Evolutionary conservation across 2,797 vertebrate species (phyloP), one percentile per base, ranked within the genome.

Genomic region (Cynodonichthys magdalenae): DNA sequence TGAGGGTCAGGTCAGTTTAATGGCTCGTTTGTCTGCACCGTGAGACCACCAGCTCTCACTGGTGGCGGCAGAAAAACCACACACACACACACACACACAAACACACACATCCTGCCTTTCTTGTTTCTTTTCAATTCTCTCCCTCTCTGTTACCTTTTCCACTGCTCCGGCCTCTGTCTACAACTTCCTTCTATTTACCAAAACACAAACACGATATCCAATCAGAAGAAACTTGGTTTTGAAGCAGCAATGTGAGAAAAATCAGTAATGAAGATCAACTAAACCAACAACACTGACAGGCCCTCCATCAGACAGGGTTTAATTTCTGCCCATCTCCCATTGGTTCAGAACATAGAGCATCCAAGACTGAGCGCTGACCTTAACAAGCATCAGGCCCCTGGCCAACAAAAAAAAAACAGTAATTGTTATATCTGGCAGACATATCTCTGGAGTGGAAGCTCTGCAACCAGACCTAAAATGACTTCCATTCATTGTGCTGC

Each of bases 1-100:
- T 59, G 54, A 77, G 54, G 63, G 59, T 67, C 77, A 56, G 80
- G 81, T 66, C 77, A 69, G 53, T 86, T 70, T 90, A 91, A 90
- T 84, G 87, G 85, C 60, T 72, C 57, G 63, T 84, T 88, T 89
- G 88, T 90, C 87, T 89, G 79, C 56, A 50, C 79, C 59, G 71
- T 76, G 29, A 79, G 86, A 90, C 89, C 85, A 85, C 84, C 83
- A 54, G 80, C 73, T 81, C 80, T 82, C 69, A 75, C 71, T 65
- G 72, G 78, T 74, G 74, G 71, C 72, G 77, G 71, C 66, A 77
- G 72, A 69, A 80, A 83, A 85, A 75, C 67, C 66, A 62, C 50
- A 29, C 53, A 34, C 31, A 46, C 56, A 63, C 60, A 54, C 70
- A 59, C 60, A 48, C 15, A 54, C 44, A 48, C 41, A 27, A 65